Evolutionary conservation across 2,888 invertebrate genomes (phyloP).

Genomic region (Perizoma flavofasciatum): DNA sequence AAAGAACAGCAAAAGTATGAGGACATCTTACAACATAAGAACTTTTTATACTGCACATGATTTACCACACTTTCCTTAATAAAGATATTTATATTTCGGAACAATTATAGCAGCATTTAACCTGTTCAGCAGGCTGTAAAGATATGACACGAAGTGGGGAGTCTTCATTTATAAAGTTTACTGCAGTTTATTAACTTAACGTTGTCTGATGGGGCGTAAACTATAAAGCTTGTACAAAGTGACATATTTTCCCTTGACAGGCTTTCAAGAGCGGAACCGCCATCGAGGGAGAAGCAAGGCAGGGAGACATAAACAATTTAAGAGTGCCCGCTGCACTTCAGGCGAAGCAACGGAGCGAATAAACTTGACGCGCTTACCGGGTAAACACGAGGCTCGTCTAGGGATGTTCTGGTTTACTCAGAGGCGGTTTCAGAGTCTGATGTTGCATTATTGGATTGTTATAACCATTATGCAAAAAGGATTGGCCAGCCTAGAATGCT

Average conservation of each 20-base stretch:
- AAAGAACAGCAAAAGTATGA: too few relatives aligned
- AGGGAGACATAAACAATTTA: conserved; percentile 70
- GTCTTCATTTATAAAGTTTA: conserved; percentile 2
- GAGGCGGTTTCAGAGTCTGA: conserved; percentile 6
- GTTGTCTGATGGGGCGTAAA: conserved; percentile 43
- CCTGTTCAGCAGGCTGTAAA: background rate
- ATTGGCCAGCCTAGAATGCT: background rate
- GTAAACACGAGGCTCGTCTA: conserved; percentile 49
- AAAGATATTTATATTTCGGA: background rate
- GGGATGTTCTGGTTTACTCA: conserved; percentile 9
- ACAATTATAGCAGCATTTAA: conserved; percentile 4
- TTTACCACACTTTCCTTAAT: too few relatives aligned
- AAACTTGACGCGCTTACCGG: conserved; percentile 56
- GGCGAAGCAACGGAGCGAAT: conserved; percentile 62
- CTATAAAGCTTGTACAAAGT: conserved; percentile 36
- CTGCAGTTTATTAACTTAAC: conserved; percentile 9
- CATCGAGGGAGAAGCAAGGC: conserved; percentile 39
- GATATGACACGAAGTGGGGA: conserved; percentile 3
- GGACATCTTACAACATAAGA: background rate
- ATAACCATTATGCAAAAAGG: background rate
- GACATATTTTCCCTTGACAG: conserved; percentile 27
- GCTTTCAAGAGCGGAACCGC: conserved; percentile 17
- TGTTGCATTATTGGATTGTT: background rate
- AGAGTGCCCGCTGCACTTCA: conserved; percentile 63
- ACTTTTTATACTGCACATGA: too few relatives aligned